These are phyloP conservation scores for Masnerella sp. DNA, from an alignment of 2,888 invertebrate genomes.

Conservation along the genomic window DNA sequence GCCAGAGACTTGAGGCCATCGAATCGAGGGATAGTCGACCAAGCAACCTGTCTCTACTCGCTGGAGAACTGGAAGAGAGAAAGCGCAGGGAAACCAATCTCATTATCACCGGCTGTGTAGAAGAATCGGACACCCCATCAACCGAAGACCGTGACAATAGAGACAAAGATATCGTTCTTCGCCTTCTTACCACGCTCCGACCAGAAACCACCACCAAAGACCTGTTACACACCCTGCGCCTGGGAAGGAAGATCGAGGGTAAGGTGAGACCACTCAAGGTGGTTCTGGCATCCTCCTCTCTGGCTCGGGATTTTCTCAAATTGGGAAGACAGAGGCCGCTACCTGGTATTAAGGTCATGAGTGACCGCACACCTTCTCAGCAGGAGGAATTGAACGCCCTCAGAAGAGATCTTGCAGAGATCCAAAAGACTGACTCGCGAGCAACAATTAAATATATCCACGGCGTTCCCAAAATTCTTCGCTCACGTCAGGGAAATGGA, in stretches of 20 bases:
- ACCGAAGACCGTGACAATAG: too few species aligned
- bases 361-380: background rate
- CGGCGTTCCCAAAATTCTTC: background rate
- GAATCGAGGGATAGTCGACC: too few species aligned
- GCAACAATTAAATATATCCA: background rate
- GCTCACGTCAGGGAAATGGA: background rate
- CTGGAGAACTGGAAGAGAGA: too few species aligned
- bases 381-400: background rate
- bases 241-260: background rate
- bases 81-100: too few species aligned
- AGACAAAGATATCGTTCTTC: too few species aligned
- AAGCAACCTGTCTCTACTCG: too few species aligned
- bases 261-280: background rate
- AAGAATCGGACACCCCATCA: too few species aligned
- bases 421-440: background rate
- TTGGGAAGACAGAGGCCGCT: background rate
- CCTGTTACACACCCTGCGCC: background rate
- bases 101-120: too few species aligned
- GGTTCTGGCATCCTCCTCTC: background rate
- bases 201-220: too few species aligned
- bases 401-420: background rate
- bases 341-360: background rate
- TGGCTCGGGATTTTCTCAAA: background rate
- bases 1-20: too few species aligned
- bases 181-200: too few species aligned